Percentiles rank a stretch among this genome's conserved stretches.
These are phyloP conservation scores for Spilosoma lubricipeda DNA, from an alignment of 2,888 invertebrate species.

Conservation along the genomic window DNA sequence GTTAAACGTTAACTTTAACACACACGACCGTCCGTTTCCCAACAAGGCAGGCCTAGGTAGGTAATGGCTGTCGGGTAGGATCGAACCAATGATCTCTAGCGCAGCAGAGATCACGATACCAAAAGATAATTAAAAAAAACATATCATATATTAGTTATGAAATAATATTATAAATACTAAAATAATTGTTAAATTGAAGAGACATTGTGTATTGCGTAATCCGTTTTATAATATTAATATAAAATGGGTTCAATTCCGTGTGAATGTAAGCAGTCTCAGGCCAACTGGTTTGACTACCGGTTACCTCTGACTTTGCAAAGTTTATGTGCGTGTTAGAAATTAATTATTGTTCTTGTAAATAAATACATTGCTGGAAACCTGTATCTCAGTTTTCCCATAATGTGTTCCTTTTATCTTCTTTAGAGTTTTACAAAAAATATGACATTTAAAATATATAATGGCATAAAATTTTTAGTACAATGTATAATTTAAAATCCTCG, in stretches of 20 bases:
- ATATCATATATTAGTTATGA: not conserved
- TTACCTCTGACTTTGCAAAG: conserved; percentile 1
- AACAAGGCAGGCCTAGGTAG: not conserved
- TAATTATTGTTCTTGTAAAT: not conserved
- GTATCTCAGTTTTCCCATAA: not conserved
- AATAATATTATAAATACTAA: not conserved
- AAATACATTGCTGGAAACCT: not conserved
- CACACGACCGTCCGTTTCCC: not conserved
- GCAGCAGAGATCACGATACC: not conserved
- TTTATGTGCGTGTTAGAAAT: conserved; percentile 1
- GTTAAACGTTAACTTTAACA: not conserved
- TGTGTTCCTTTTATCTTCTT: not conserved
- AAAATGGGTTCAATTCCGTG: not conserved
- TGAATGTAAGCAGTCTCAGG: not conserved
- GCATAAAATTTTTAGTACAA: not conserved
- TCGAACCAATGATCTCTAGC: not conserved
- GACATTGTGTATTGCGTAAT: conserved; percentile 29
- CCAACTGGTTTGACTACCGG: not conserved
- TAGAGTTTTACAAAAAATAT: not conserved
- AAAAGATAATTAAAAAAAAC: too few relatives aligned
- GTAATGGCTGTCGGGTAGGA: not conserved
- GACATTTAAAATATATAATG: not conserved
- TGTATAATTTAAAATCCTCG: not conserved
- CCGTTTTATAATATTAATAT: conserved; percentile 11
- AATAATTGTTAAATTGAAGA: conserved; percentile 19